Conservation (phyloP, 2,888 invertebrate genomes). For the Nudaria mundana region DNA sequence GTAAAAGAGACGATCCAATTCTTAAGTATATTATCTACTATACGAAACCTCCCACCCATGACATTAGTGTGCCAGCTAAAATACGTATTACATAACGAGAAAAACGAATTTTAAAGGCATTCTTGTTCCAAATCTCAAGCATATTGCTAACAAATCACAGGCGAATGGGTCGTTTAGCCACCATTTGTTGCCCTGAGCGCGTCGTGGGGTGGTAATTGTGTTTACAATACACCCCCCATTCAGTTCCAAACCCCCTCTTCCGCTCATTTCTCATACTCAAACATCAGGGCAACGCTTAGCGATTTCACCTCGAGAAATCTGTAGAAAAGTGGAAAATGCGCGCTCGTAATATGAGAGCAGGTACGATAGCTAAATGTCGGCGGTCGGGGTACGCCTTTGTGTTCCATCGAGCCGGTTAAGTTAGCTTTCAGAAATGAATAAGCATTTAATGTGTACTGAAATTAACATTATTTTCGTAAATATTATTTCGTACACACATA, state of each 20-base stretch:
- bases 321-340: slow-evolving; percentile 52
- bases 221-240: slow-evolving; percentile 63
- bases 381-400: slow-evolving; percentile 25
- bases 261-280: slow-evolving; percentile 73
- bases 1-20: neutral
- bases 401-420: slow-evolving; percentile 31
- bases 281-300: slow-evolving; percentile 67
- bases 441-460: slow-evolving; percentile 5
- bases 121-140: slow-evolving; percentile 73
- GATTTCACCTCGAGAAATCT: slow-evolving; percentile 66
- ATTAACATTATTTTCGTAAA: slow-evolving; percentile 9
- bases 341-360: slow-evolving; percentile 30
- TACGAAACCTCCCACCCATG: slow-evolving; percentile 17
- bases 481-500: too few relatives aligned
- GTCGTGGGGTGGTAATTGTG: slow-evolving; percentile 66
- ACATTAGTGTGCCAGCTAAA: slow-evolving; percentile 33
- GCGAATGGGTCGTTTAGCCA: slow-evolving; percentile 79
- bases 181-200: slow-evolving; percentile 68
- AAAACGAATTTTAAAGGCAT: slow-evolving; percentile 62
- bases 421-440: slow-evolving; percentile 17
- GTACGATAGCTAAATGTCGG: slow-evolving; percentile 24
- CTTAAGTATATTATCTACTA: too few relatives aligned
- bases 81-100: slow-evolving; percentile 34
- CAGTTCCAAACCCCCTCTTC: slow-evolving; percentile 43
- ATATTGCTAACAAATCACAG: slow-evolving; percentile 80